These are phyloP conservation scores for Phalacrocorax brasilianus DNA, from an alignment of 2,113 vertebrate species.

Conservation along the genomic window DNA sequence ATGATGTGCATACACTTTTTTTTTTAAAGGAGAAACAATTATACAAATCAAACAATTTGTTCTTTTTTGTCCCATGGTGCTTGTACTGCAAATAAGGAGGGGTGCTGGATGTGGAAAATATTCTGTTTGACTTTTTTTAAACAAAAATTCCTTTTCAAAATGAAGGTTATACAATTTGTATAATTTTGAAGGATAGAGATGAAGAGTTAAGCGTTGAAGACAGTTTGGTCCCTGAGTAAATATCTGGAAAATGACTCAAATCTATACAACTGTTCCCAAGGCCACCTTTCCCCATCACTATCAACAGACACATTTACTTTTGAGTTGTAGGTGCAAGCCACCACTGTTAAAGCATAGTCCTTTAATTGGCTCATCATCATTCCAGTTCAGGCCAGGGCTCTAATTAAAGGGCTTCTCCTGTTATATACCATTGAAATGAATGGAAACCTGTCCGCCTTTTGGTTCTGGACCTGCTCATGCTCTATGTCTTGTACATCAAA, in stretches of 20 bases:
- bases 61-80: neutral
- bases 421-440: neutral
- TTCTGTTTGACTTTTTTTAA: neutral
- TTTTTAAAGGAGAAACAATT: neutral
- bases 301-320: neutral
- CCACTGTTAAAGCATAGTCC: neutral
- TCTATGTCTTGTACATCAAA: neutral
- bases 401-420: neutral
- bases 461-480: neutral
- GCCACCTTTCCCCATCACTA: neutral
- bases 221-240: slow-evolving; percentile 35
- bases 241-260: neutral
- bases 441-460: neutral
- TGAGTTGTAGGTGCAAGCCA: neutral
- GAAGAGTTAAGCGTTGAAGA: neutral
- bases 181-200: neutral
- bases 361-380: neutral
- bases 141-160: neutral
- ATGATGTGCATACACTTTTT: neutral
- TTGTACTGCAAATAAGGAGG: neutral
- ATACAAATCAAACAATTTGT: neutral
- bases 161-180: neutral
- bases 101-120: neutral
- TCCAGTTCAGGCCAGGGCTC: neutral
- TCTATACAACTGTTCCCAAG: neutral